A percentile compares a stretch with the other conserved stretches of the same genome.
These are phyloP conservation scores for Crenuchus spilurus DNA, from an alignment of 2,797 vertebrate species.

Conservation along the genomic window DNA sequence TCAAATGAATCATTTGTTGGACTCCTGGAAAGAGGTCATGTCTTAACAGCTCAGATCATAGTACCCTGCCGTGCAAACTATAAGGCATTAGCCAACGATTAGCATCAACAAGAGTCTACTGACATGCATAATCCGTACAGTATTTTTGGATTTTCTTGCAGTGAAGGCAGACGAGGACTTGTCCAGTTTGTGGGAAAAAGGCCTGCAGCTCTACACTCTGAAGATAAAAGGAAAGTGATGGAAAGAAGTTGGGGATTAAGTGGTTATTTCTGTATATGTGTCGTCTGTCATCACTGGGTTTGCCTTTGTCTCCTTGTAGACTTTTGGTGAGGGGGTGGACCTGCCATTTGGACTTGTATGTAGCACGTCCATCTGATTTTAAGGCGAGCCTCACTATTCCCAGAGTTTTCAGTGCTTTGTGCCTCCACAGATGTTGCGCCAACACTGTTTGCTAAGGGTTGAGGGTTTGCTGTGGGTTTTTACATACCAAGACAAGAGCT, in stretches of 20 bases:
- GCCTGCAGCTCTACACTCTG: constrained; percentile 41
- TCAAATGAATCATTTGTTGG: no score
- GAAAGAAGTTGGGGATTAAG: constrained; percentile 55
- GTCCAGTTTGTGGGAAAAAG: constrained; percentile 32
- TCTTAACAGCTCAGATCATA: no score
- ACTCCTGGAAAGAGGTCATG: no score
- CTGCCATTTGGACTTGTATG: constrained; percentile 26
- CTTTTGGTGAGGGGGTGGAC: constrained; percentile 25
- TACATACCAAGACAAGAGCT: constrained; percentile 7
- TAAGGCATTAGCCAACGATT: constrained; percentile 14
- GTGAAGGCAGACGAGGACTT: constrained; percentile 17
- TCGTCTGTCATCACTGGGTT: constrained; percentile 53
- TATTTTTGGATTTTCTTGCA: not conserved
- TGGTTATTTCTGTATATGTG: constrained; percentile 55
- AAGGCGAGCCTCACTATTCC: constrained; percentile 10
- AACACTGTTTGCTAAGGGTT: constrained; percentile 27
- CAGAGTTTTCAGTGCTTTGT: not conserved
- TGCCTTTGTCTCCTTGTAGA: constrained; percentile 40
- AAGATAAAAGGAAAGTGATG: constrained; percentile 51
- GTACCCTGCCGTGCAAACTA: not conserved
- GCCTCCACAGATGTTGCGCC: constrained; percentile 21
- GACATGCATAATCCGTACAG: constrained; percentile 2
- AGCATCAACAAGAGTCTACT: constrained; percentile 29
- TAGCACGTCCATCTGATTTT: constrained; percentile 18
- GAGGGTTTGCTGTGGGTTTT: constrained; percentile 8